phyloP scores from a whole-genome alignment of 1,140 invertebrate genomes.

The Drosophila sp. region DNA sequence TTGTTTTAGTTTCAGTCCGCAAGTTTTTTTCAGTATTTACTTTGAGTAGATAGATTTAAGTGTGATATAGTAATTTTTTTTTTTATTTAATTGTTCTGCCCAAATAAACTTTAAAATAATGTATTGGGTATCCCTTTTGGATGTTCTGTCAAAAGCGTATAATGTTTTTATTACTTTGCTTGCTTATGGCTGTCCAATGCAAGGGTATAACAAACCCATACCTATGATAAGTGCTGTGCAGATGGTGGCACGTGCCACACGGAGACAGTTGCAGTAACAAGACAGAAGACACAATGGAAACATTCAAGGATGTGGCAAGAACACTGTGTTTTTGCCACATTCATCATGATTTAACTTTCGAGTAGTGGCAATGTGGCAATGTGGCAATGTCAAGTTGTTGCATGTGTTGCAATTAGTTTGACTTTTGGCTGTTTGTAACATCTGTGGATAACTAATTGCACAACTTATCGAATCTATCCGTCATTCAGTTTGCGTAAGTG shows the following conservation, averaged over 20 bases:
- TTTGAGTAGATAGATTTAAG: too few species aligned
- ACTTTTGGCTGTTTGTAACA: not conserved
- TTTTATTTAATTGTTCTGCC: too few species aligned
- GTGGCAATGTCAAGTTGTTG: slow-evolving; percentile 57
- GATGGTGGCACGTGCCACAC: slow-evolving; percentile 21
- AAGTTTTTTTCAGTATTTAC: too few species aligned
- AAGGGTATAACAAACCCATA: slow-evolving; percentile 10
- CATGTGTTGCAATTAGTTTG: slow-evolving; percentile 71
- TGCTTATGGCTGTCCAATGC: not conserved
- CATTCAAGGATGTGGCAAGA: slow-evolving; percentile 12
- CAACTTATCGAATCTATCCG: not conserved
- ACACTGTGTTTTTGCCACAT: slow-evolving; percentile 20
- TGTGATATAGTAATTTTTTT: too few species aligned
- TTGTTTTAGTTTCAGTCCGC: too few species aligned
- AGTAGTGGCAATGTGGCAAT: slow-evolving; percentile 49
- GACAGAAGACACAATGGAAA: slow-evolving; percentile 1
- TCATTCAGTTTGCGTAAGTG: not conserved
- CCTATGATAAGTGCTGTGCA: slow-evolving; percentile 13
- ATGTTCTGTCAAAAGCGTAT: too few species aligned
- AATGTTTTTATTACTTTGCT: not conserved
- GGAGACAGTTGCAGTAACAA: slow-evolving; percentile 36
- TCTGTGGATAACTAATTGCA: slow-evolving; percentile 22
- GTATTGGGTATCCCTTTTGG: too few species aligned
- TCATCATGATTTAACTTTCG: slow-evolving; percentile 65
- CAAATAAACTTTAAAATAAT: too few species aligned